Evolutionary conservation across 2,113 vertebrate species (phyloP).

Genomic region (Numenius arquata): DNA sequence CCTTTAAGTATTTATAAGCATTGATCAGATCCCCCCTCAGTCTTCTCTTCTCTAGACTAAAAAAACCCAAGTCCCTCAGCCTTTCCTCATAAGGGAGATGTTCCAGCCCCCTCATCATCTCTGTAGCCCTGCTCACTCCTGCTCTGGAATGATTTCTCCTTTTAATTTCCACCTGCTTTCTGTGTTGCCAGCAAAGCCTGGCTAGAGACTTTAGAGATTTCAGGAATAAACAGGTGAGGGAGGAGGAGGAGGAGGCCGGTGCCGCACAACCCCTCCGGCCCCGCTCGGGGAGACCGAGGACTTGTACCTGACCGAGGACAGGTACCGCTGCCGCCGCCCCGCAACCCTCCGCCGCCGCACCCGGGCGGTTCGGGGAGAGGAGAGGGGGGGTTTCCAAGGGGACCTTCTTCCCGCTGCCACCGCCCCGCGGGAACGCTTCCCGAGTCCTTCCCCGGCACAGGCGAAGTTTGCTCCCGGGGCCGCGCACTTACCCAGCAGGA

Average conservation of each 20-base stretch:
- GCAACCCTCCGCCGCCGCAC: not conserved
- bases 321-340: no score
- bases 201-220: not conserved
- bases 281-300: not conserved
- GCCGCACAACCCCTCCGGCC: not conserved
- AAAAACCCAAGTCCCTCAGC: no score
- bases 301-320: no score
- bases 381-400: not conserved
- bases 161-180: not conserved
- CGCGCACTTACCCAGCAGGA: slow-evolving; percentile 46
- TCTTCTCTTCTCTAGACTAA: no score
- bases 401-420: not conserved
- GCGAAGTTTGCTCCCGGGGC: not conserved
- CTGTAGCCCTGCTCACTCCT: no score
- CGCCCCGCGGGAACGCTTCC: not conserved
- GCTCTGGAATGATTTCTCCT: not conserved
- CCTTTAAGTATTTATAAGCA: no score
- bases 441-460: not conserved
- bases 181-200: not conserved
- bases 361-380: not conserved
- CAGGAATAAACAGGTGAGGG: not conserved
- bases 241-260: not conserved
- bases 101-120: no score
- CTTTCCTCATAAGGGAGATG: no score
- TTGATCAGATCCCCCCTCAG: no score